Conservation (phyloP, 2,888 invertebrate species). For the Camponotus fellah region DNA sequence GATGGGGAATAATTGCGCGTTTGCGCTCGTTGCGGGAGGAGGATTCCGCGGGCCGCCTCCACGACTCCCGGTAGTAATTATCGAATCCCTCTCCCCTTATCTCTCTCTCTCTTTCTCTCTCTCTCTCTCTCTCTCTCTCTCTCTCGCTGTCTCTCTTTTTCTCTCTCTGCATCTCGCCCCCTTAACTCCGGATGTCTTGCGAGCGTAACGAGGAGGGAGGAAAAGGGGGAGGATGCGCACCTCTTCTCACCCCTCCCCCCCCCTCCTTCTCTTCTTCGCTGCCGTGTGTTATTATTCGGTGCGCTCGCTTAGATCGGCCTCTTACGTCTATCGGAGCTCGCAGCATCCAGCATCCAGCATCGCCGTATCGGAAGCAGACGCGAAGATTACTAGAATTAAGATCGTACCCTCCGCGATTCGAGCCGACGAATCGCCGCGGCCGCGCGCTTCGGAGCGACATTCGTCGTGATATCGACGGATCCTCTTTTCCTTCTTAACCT, state of each 20-base stretch:
- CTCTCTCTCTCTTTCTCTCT: neutral
- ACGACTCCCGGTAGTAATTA: constrained; percentile 86
- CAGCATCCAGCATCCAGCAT: constrained; percentile 56
- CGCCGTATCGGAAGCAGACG: constrained; percentile 81
- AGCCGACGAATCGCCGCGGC: constrained; percentile 54
- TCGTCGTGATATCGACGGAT: neutral
- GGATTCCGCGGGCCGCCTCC: constrained; percentile 83
- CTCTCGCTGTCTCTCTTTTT: constrained; percentile 13
- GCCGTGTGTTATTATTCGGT: constrained; percentile 83
- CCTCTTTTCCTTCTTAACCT: no score
- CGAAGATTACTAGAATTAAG: constrained; percentile 85
- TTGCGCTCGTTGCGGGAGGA: constrained; percentile 84
- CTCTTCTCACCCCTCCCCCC: constrained; percentile 22
- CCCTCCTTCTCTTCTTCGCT: constrained; percentile 37
- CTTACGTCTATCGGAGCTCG: constrained; percentile 38
- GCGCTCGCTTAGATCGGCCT: constrained; percentile 63
- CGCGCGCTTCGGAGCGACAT: constrained; percentile 44
- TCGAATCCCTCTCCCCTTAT: constrained; percentile 77
- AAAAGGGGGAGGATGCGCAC: neutral
- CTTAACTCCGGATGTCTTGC: constrained; percentile 41
- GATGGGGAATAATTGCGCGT: constrained; percentile 84
- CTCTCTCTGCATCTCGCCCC: constrained; percentile 46
- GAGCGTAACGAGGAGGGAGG: constrained; percentile 10
- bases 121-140: neutral
- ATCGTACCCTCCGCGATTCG: constrained; percentile 66